Base-by-base conservation (phyloP, 2,888 invertebrate species). In the Thumatha senex region DNA sequence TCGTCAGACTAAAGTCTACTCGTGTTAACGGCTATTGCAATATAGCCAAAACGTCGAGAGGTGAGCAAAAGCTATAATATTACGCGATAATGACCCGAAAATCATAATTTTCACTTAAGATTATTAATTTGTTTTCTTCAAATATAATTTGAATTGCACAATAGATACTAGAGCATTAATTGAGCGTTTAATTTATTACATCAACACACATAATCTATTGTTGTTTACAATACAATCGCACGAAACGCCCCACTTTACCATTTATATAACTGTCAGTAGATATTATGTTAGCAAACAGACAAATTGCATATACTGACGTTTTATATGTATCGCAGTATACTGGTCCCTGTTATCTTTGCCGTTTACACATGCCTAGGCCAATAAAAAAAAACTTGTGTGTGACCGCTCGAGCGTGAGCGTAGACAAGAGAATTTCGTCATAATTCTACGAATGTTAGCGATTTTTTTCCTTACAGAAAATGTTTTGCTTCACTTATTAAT, bases 291-390 rank as follows among this genome's bases (percentile, higher is more conserved):
- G 18, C 18, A 4, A 24, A 30, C 7, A 40, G 29, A 29, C 40
- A 9, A 10, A 40, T 56, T 56, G 54, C 56, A 46, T 53, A 56
- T 46, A 40, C 52, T 52, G 46, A 42, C 44, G 54, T 56, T 57
- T 54, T 63, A 54, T 54, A 45, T 33, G 13, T 47, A 55, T 62
- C 58, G 36, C 30, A 48, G 13, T 24, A 24, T 24, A 36, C 14
- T 9, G 46, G 58, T 61, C 72, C 76, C 75, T 76, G 72, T 69
- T 68, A 69, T 52, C 64, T 51, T 67, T 52, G 47, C 59, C 47
- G 54, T 58, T 62, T 53, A 51, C 52, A 54, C 45, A 51, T 51
- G 46, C 65, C 63, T 67, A 74, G 66, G 74, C 73, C 71, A 58
- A 52, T 54, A 63, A 48, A 58, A 56, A 41, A 44, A 47, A 55